Evolutionary conservation across 2,113 vertebrate species (phyloP), one percentile per base, ranked within the genome.

Genomic region (Gavia stellata): DNA sequence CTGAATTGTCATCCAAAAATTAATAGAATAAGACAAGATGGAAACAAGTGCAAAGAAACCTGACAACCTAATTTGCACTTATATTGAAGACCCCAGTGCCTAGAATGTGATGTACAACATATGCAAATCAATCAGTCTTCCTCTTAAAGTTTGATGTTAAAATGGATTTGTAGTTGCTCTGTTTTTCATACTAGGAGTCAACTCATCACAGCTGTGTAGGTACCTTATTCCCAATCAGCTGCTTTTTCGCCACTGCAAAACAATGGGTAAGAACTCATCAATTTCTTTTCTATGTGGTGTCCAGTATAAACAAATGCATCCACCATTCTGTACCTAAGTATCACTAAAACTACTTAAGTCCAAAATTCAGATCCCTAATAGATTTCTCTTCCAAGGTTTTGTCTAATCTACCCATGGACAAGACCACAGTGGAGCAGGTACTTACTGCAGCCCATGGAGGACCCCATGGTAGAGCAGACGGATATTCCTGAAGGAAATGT

Each of bases 221-320:
- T 40, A 26, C 25, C 6, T 67, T 44, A 44, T 77, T 72, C 42
- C 68, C 15, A n/a, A 66, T 33, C 23, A 45, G 13, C 12, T 52
- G 4, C 17, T 67, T 62, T 75, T 71, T 71, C 3, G 1, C 19
- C 12, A 38, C 4, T 31, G 33, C 7, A 42, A 66, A 83, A 50
- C 24, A 20, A n/a, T 3, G 4, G 1, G 6, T 14, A 67, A 52
- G 47, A 68, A 53, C 5, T 66, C 40, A 31, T 9, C 0, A 33
- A 9, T 75, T 52, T 62, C 3, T 77, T 72, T 67, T 40, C n/a
- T 73, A 6, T 72, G 7, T 1, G 3, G 8, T 59, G 28, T 24
- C 17, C 29, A 38, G 12, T 38, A 36, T 10, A 73, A 68, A 53
- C 3, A 75, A 67, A 42, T 25, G 1, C 3, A 5, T 23, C 24